Percentiles rank a stretch among this genome's conserved stretches.
Conservation (phyloP, 2,113 vertebrate genomes). For the Strix uralensis region DNA sequence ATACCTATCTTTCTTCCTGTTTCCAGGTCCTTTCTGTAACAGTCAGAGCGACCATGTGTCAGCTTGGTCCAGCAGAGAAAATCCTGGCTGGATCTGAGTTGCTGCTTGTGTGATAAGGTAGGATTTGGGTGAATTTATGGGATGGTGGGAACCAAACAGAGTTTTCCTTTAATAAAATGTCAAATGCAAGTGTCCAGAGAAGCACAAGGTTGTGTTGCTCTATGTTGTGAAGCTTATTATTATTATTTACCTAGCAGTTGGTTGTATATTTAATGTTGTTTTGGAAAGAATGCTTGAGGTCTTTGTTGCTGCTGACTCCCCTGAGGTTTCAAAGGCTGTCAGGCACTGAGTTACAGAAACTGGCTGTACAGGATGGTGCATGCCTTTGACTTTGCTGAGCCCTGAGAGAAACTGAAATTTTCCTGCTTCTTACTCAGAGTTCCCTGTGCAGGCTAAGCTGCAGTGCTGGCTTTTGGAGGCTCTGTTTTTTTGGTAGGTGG, state of each 20-base stretch:
- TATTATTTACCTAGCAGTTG: not conserved
- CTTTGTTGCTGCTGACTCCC: not conserved
- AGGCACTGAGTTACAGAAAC: accelerated
- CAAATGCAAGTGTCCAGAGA: accelerated
- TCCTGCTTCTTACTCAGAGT: accelerated
- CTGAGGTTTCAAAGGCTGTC: not conserved
- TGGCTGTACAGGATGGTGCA: not conserved
- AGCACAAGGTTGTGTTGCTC: not conserved
- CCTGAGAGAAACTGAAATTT: not conserved
- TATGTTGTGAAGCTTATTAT: not conserved
- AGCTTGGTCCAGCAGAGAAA: not conserved
- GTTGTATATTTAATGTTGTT: not conserved
- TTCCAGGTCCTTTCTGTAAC: not conserved
- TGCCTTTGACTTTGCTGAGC: not conserved
- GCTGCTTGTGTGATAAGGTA: not conserved
- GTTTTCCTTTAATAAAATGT: not conserved
- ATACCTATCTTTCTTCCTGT: not conserved
- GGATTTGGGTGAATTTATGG: not conserved
- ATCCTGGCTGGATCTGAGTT: not conserved
- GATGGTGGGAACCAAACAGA: accelerated
- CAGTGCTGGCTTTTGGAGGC: not conserved
- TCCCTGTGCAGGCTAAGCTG: not conserved
- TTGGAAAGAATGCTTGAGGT: not conserved
- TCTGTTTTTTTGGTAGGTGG: not conserved
- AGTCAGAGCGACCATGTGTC: accelerated